Conservation (phyloP, 2,888 invertebrate genomes). For the Dryobota labecula region DNA sequence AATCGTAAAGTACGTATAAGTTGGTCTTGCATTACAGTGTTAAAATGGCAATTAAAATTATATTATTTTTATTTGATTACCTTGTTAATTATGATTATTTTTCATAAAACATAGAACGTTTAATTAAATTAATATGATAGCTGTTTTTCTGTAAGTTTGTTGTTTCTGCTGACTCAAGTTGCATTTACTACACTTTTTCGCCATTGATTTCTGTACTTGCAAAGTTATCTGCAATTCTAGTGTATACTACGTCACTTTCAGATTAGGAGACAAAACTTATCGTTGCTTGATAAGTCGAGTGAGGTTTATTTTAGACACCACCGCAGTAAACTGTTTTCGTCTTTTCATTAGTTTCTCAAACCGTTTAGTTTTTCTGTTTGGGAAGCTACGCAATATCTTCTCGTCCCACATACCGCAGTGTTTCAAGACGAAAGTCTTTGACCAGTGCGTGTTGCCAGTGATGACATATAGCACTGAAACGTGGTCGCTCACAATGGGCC, state of each 20-base stretch:
- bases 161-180: neutral
- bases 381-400: no score
- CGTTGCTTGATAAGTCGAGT: neutral
- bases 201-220: neutral
- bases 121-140: neutral
- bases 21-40: conserved; percentile 25
- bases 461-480: no score
- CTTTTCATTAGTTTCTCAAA: conserved; percentile 1
- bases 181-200: neutral
- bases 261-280: neutral
- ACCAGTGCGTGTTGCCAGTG: no score
- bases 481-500: no score
- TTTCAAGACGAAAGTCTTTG: no score
- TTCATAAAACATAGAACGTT: conserved; percentile 4
- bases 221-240: conserved; percentile 9
- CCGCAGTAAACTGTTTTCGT: neutral
- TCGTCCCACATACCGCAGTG: no score
- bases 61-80: conserved; percentile 18
- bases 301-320: neutral
- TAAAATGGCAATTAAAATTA: conserved; percentile 11
- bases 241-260: conserved; percentile 1
- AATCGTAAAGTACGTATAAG: conserved; percentile 6
- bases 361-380: no score
- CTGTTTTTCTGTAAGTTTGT: neutral
- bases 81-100: conserved; percentile 5